Conservation (phyloP, 2,113 vertebrate genomes). For the Myiozetetes cayanensis region DNA sequence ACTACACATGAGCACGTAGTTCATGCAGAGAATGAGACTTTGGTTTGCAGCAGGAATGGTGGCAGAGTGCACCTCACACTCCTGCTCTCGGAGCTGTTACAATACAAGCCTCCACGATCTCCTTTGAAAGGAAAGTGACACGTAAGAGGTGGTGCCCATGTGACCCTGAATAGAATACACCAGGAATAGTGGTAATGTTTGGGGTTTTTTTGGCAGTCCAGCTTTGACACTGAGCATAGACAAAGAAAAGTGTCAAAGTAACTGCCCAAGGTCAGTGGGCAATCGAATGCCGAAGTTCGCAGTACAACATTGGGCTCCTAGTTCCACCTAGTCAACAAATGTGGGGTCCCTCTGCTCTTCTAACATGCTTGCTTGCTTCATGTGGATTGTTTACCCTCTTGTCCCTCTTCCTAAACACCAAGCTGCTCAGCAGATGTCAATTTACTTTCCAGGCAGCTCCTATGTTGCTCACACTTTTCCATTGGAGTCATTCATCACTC, state of each 20-base stretch:
- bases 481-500: not conserved
- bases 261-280: not conserved
- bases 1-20: not conserved
- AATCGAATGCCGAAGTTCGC: not conserved
- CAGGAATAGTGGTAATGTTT: not conserved
- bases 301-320: not conserved
- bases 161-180: not conserved
- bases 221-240: not conserved
- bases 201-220: not conserved
- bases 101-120: not conserved
- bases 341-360: not conserved
- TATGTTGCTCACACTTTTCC: not conserved
- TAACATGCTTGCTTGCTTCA: not conserved
- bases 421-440: not conserved
- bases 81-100: not conserved
- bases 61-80: not conserved
- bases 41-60: not conserved
- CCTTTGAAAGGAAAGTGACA: not conserved
- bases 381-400: not conserved
- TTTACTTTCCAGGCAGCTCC: not conserved
- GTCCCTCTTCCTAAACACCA: not conserved
- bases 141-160: not conserved
- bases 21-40: not conserved
- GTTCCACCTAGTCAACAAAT: not conserved
- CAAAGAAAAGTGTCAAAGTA: not conserved